phyloP scores from a whole-genome alignment of 2,797 vertebrate genomes.

The Spea hammondii region DNA sequence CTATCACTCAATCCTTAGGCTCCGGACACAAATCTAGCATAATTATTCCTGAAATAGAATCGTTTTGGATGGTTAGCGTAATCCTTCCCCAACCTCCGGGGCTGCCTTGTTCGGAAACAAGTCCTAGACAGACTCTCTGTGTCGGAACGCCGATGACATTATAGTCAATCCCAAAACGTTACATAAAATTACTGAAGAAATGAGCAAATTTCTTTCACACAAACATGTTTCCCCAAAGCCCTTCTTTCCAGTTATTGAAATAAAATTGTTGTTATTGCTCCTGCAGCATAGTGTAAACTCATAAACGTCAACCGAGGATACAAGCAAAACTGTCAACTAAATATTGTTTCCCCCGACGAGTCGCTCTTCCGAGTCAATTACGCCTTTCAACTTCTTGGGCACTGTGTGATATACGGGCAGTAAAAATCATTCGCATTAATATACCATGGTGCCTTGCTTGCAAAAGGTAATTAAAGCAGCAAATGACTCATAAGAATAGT shows the following conservation, averaged over 20 bases:
- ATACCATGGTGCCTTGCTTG: conserved; percentile 99
- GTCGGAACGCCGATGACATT: conserved; percentile 13
- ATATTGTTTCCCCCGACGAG: conserved; percentile 95
- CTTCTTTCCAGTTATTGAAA: conserved; percentile 86
- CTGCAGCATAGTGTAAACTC: conserved; percentile 96
- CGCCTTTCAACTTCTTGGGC: conserved; percentile 96
- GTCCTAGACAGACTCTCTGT: not conserved
- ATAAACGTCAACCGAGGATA: conserved; percentile 94
- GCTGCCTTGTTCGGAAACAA: not conserved
- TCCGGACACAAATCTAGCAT: too few species aligned
- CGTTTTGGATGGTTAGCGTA: not conserved
- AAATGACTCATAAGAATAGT: conserved; percentile 99
- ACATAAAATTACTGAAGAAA: conserved; percentile 81
- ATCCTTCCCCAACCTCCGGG: not conserved
- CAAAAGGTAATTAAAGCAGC: conserved; percentile 99
- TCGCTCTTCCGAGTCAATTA: conserved; percentile 99
- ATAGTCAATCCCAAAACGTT: conserved; percentile 55
- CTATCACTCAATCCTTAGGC: too few species aligned
- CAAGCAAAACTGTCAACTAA: conserved; percentile 97
- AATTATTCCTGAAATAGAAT: not conserved
- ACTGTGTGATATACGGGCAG: conserved; percentile 98
- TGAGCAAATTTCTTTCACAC: conserved; percentile 72
- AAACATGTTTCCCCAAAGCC: conserved; percentile 75
- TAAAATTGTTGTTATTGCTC: conserved; percentile 94
- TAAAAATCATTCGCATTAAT: conserved; percentile 99